These are phyloP conservation scores for Didymodactylos carnosus DNA, from an alignment of 2,888 invertebrate species.

Conservation along the genomic window DNA sequence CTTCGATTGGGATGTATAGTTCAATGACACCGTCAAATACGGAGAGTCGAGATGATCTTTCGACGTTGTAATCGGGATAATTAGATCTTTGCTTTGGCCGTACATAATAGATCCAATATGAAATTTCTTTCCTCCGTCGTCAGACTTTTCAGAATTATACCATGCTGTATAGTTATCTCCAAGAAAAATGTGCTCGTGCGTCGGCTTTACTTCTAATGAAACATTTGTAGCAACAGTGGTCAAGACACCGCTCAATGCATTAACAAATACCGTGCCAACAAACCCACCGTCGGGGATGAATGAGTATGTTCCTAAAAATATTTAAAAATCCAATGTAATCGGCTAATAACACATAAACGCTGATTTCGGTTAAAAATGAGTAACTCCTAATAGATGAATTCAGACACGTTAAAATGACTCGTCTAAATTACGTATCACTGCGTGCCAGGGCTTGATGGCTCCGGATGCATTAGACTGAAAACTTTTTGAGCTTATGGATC, in stretches of 20 bases:
- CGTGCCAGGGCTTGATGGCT: no score
- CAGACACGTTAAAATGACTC: no score
- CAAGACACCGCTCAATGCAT: constrained; percentile 1
- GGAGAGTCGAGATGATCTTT: background rate
- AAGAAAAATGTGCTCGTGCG: no score
- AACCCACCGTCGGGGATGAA: constrained; percentile 13
- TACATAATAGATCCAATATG: background rate
- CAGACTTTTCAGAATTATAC: background rate
- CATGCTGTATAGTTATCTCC: background rate
- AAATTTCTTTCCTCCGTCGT: background rate
- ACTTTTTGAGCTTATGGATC: no score
- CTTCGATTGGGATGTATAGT: background rate
- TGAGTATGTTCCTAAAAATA: constrained; percentile 8
- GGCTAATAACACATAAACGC: no score
- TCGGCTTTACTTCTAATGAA: background rate
- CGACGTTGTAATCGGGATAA: background rate
- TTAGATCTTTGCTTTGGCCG: background rate
- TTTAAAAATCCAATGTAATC: no score
- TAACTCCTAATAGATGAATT: no score
- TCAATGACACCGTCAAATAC: background rate
- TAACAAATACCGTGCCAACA: constrained; percentile 12
- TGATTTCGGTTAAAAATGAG: no score
- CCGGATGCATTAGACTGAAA: no score
- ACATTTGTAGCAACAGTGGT: background rate
- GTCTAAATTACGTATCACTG: no score